These are phyloP conservation scores for Nomada goodeniana DNA, from an alignment of 2,888 invertebrate species.

Conservation along the genomic window DNA sequence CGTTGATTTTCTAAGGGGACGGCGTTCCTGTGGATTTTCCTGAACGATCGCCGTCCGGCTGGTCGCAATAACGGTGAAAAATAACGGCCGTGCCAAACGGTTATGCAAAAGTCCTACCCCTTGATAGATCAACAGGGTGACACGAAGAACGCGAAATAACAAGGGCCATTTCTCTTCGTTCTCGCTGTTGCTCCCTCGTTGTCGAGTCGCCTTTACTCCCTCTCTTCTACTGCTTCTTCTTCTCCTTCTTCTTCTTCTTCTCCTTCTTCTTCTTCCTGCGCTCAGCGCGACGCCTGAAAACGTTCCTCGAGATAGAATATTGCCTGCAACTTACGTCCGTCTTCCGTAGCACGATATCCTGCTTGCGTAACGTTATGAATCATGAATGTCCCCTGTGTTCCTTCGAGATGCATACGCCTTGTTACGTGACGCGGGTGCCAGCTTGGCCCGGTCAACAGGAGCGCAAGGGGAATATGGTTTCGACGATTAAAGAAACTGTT, in stretches of 20 bases:
- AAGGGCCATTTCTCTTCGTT: conserved; percentile 48
- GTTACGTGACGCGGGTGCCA: conserved; percentile 1
- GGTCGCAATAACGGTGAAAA: conserved; percentile 28
- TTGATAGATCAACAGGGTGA: conserved; percentile 38
- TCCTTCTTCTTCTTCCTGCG: neutral
- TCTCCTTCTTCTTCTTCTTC: neutral
- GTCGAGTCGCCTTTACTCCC: conserved; percentile 3
- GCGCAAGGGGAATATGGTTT: neutral
- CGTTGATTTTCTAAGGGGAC: conserved; percentile 1
- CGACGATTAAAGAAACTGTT: conserved; percentile 10
- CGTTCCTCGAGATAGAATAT: conserved; percentile 19
- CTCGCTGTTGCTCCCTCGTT: conserved; percentile 15
- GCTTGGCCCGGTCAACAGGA: neutral
- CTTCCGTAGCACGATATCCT: conserved; percentile 24
- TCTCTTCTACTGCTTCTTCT: neutral
- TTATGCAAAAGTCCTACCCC: conserved; percentile 13
- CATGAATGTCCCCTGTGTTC: conserved; percentile 23
- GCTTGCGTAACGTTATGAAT: conserved; percentile 43
- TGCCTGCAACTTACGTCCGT: conserved; percentile 18
- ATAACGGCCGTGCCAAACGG: neutral
- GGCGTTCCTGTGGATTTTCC: neutral
- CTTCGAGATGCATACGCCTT: conserved; percentile 14
- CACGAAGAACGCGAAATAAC: conserved; percentile 39
- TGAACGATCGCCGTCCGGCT: neutral
- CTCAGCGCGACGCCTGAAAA: conserved; percentile 6